phyloP scores from a whole-genome alignment of 92 coral and sea anemone species.

The Meandrina meandrites region DNA sequence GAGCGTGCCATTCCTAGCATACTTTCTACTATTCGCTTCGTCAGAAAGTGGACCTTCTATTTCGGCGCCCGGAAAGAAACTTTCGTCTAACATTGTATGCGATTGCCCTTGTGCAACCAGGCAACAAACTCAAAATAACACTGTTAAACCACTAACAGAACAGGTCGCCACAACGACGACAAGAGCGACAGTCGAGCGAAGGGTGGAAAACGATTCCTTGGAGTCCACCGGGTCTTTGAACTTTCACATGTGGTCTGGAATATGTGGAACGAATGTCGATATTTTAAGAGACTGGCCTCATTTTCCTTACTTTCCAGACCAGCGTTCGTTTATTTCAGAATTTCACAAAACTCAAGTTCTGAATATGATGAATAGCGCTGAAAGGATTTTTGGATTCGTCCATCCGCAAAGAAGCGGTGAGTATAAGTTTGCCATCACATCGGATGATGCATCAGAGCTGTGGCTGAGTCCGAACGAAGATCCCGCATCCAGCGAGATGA shows the following conservation, averaged over 20 bases:
- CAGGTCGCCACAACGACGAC: not conserved
- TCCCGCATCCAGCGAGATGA: constrained; percentile 5
- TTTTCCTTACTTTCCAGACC: constrained; percentile 27
- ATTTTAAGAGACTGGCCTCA: constrained; percentile 11
- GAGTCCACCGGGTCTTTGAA: not conserved
- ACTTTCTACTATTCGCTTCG: not conserved
- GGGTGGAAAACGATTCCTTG: not conserved
- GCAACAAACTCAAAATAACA: not conserved
- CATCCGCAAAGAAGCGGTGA: not conserved
- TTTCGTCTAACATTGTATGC: not conserved
- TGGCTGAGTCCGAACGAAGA: constrained; percentile 37
- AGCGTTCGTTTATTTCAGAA: constrained; percentile 2
- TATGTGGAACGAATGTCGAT: constrained; percentile 11
- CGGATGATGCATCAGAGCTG: constrained; percentile 32
- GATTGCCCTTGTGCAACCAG: not conserved
- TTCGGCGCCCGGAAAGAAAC: not conserved
- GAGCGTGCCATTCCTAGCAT: not conserved
- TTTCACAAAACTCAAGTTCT: not conserved
- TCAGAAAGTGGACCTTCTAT: not conserved
- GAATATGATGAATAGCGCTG: not conserved
- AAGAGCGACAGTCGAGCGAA: not conserved
- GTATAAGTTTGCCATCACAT: constrained; percentile 34
- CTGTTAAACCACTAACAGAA: not conserved
- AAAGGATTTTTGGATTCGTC: constrained; percentile 30
- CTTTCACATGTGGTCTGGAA: constrained; percentile 3